A percentile compares a stretch with the other conserved stretches of the same genome.
These are phyloP conservation scores for Ambastaia sidthimunki DNA, from an alignment of 2,797 vertebrate genomes.

Conservation along the genomic window DNA sequence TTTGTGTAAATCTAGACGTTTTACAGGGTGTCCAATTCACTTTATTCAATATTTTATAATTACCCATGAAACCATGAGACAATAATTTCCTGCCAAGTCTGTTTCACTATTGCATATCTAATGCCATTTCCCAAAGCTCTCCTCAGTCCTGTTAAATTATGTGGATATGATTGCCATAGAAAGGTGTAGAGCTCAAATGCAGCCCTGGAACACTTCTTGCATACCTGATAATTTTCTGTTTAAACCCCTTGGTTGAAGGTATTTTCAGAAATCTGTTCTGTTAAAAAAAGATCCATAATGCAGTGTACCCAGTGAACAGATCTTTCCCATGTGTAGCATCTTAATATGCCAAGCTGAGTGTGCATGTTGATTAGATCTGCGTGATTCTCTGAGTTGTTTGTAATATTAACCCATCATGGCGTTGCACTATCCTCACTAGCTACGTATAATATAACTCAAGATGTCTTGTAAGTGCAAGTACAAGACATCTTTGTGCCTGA, in stretches of 20 bases:
- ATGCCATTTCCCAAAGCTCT: not conserved
- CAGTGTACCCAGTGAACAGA: too few species aligned
- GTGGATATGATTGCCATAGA: not conserved
- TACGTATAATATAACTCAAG: too few species aligned
- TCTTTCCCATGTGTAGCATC: too few species aligned
- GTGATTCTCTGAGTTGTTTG: too few species aligned
- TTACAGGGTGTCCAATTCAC: not conserved
- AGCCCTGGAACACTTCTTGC: not conserved
- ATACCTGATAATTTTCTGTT: not conserved
- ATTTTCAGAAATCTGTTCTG: not conserved
- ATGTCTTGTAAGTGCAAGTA: too few species aligned
- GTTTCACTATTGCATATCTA: not conserved
- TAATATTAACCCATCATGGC: too few species aligned
- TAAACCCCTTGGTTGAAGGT: not conserved
- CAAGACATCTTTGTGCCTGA: too few species aligned
- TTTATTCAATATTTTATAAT: not conserved
- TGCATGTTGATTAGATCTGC: too few species aligned
- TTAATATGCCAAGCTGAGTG: too few species aligned
- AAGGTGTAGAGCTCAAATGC: not conserved
- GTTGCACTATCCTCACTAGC: too few species aligned
- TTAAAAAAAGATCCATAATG: too few species aligned
- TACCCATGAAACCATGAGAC: slow-evolving; percentile 1
- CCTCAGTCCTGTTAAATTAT: not conserved
- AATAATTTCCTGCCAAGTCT: not conserved
- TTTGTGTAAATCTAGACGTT: not conserved